Evolutionary conservation across 2,113 vertebrate genomes (phyloP), one percentile per base, ranked within the genome.

Genomic region (Sarotherodon lohbergeri): DNA sequence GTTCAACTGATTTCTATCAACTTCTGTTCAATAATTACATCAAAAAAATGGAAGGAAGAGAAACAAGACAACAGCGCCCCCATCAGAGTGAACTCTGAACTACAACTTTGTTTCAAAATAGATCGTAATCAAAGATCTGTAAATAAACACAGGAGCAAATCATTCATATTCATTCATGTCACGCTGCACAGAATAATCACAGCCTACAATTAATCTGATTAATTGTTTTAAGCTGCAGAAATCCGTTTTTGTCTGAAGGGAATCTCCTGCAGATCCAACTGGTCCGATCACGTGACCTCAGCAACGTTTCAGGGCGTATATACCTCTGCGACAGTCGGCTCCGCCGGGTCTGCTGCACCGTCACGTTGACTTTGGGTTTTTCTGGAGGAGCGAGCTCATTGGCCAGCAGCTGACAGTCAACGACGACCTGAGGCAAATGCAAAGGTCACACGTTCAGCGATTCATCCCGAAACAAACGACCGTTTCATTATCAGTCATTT

Each of bases 331-430:
- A 94, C 95, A 97, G 96, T 48, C 97, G 97, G 88, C 97, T 97
- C 57, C 98, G 93, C 86, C 99, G 97, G 7, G 96, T 97, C 92
- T 99, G 97, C 91, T 98, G 98, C 82, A 99, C 88, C 10, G 97
- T 98, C 59, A 95, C 94, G 3, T 92, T 85, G 16, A 93, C 92
- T 88, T 92, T 97, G 6, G 94, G 86, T 89, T 96, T 98, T 24
- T 97, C 96, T 29, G 96, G 95, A 39, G 97, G 98, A 19, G 96
- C 95, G 9, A 99, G 95, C 93, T 99, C 98, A 66, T 92, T 94
- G 85, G 97, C 97, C 55, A 99, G 91, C 92, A 98, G 97, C 89
- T 97, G 97, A 22, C 96, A 97, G 68, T 98, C 97, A 11, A 99
- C 95, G 0, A 97, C 92, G 84, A 99, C 96, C 98, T 99, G 95